A percentile compares a stretch with the other conserved stretches of the same genome.
These are phyloP conservation scores for Piaya cayana DNA, from an alignment of 2,113 vertebrate genomes.

Conservation along the genomic window DNA sequence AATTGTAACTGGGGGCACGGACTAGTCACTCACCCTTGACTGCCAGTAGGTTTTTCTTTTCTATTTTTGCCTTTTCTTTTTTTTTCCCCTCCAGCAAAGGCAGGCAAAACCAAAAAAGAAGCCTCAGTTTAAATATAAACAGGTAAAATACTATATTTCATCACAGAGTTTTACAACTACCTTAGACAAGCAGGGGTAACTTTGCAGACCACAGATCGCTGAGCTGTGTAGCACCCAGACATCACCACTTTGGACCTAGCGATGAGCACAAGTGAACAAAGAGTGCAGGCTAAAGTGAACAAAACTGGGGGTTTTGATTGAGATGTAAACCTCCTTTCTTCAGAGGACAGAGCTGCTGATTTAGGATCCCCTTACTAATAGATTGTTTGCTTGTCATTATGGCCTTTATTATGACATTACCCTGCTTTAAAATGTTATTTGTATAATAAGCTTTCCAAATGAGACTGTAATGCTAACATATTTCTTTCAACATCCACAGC, in stretches of 20 bases:
- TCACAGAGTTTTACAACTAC: background rate
- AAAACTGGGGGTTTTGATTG: background rate
- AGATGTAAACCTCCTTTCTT: background rate
- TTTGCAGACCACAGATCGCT: background rate
- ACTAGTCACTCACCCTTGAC: background rate
- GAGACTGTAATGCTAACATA: slow-evolving; percentile 1
- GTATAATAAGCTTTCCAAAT: slow-evolving; percentile 57
- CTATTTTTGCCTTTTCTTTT: background rate
- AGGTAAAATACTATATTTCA: background rate
- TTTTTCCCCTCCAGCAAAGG: background rate
- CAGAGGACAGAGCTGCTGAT: background rate
- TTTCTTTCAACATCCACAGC: slow-evolving; percentile 37
- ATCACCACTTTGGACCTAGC: background rate
- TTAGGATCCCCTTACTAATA: slow-evolving; percentile 7
- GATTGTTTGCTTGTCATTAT: slow-evolving; percentile 44
- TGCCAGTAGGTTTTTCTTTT: slow-evolving; percentile 7
- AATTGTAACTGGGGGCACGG: background rate
- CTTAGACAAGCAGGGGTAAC: background rate
- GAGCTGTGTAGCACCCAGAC: background rate
- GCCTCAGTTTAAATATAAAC: background rate
- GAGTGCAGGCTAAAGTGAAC: background rate
- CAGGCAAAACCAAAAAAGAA: background rate
- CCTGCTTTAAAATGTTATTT: slow-evolving; percentile 64
- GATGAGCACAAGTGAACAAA: background rate
- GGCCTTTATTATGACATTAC: slow-evolving; percentile 45